phyloP scores from a whole-genome alignment of 1,140 invertebrate species.

The Zaprionus davidi region DNA sequence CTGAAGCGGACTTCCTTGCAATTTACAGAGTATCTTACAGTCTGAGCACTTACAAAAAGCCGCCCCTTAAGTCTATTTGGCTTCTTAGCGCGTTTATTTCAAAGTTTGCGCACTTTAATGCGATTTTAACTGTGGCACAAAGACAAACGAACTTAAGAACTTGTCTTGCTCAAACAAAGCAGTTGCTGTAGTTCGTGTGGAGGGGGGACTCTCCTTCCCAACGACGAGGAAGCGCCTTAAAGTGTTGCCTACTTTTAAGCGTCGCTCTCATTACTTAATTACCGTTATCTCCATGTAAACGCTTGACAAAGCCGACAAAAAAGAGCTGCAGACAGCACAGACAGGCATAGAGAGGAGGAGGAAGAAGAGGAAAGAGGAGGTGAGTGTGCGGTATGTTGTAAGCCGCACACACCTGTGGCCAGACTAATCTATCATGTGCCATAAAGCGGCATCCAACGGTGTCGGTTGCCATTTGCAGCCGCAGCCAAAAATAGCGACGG shows the following conservation, averaged over 20 bases:
- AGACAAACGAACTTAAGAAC: constrained; percentile 1
- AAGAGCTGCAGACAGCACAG: neutral
- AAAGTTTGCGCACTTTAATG: constrained; percentile 3
- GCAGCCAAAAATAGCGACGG: neutral
- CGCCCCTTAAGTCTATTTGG: neutral
- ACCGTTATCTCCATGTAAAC: constrained; percentile 44
- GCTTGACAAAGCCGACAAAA: constrained; percentile 49
- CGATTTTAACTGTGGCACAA: constrained; percentile 7
- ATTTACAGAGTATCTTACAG: neutral
- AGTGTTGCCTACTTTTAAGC: constrained; percentile 38
- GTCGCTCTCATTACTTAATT: constrained; percentile 46
- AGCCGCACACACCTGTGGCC: constrained; percentile 66
- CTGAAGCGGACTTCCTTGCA: too few species aligned
- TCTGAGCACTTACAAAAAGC: neutral
- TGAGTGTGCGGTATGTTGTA: constrained; percentile 32
- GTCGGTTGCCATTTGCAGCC: constrained; percentile 35
- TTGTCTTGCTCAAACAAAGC: neutral
- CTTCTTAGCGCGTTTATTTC: neutral
- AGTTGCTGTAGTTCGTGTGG: too few species aligned
- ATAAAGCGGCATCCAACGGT: constrained; percentile 63
- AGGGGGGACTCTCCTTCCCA: too few species aligned
- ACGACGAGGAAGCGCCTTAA: neutral
- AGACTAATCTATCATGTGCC: constrained; percentile 80
- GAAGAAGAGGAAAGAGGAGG: neutral
- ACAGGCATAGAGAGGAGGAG: too few species aligned